These are phyloP conservation scores for Cephus rjabovi DNA, from an alignment of 2,888 invertebrate species.

Conservation along the genomic window DNA sequence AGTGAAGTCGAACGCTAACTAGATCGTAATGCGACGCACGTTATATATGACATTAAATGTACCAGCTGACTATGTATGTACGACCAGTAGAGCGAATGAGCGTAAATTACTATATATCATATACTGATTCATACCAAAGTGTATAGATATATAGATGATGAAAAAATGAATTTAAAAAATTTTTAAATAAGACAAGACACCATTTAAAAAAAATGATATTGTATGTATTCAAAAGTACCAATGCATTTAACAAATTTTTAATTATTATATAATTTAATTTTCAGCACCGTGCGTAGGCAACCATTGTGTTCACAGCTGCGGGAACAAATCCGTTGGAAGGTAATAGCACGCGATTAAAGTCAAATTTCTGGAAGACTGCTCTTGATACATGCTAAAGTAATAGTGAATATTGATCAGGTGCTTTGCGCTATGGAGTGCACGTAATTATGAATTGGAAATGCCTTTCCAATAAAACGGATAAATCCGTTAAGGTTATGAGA, in stretches of 20 bases:
- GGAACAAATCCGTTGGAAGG: constrained; percentile 35
- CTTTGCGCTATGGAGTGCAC: constrained; percentile 27
- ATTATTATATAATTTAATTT: not conserved
- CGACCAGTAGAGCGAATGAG: not conserved
- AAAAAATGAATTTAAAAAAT: not conserved
- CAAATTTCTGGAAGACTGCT: constrained; percentile 55
- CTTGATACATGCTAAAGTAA: constrained; percentile 46
- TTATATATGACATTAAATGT: constrained; percentile 30
- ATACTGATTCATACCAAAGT: too few relatives aligned
- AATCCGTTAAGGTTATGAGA: not conserved
- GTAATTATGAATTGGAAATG: not conserved
- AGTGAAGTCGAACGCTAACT: constrained; percentile 43
- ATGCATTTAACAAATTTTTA: not conserved
- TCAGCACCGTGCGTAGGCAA: not conserved
- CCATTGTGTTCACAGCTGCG: constrained; percentile 45
- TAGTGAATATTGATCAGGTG: constrained; percentile 48
- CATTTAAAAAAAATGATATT: not conserved
- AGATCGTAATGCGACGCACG: constrained; percentile 42
- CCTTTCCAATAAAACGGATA: not conserved
- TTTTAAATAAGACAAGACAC: not conserved
- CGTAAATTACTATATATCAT: not conserved
- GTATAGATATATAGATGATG: not conserved
- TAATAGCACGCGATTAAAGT: constrained; percentile 31
- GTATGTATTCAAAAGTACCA: not conserved
- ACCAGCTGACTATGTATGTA: constrained; percentile 22